Percentiles rank a stretch among this genome's conserved stretches.
Evolutionary conservation across 2,888 invertebrate genomes (phyloP).

Genomic region (Cephus spinipes): DNA sequence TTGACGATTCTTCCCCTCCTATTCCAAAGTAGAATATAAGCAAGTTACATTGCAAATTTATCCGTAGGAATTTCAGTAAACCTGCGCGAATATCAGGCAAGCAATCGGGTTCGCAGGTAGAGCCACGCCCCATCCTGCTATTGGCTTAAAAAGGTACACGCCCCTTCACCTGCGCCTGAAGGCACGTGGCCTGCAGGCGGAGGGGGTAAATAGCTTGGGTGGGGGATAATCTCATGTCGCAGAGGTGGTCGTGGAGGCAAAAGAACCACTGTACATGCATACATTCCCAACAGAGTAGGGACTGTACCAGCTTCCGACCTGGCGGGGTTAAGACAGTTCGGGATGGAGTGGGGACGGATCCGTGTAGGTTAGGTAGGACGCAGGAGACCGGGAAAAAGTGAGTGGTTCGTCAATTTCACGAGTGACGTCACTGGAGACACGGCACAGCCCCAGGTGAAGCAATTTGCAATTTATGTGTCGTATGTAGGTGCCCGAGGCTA

Average conservation of each 20-base stretch:
- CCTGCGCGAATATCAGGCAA: slow-evolving; percentile 46
- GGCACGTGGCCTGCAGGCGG: not conserved
- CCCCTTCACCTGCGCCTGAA: slow-evolving; percentile 57
- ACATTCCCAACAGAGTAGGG: no score
- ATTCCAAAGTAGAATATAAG: no score
- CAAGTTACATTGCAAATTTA: not conserved
- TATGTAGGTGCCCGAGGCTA: no score
- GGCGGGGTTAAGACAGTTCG: no score
- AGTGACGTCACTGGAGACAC: slow-evolving; percentile 58
- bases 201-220: slow-evolving; percentile 31
- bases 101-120: slow-evolving; percentile 55
- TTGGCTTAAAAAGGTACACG: slow-evolving; percentile 59
- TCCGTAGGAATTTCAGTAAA: slow-evolving; percentile 21
- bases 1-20: no score
- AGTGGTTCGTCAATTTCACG: no score
- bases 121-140: slow-evolving; percentile 58
- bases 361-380: no score
- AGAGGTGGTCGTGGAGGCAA: no score
- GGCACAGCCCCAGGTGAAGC: slow-evolving; percentile 46
- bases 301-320: no score
- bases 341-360: slow-evolving; percentile 11
- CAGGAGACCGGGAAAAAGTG: no score
- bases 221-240: slow-evolving; percentile 41
- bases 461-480: slow-evolving; percentile 9
- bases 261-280: no score